Conservation (phyloP, 2,797 vertebrate genomes). For the Yasuhikotakia modesta region DNA sequence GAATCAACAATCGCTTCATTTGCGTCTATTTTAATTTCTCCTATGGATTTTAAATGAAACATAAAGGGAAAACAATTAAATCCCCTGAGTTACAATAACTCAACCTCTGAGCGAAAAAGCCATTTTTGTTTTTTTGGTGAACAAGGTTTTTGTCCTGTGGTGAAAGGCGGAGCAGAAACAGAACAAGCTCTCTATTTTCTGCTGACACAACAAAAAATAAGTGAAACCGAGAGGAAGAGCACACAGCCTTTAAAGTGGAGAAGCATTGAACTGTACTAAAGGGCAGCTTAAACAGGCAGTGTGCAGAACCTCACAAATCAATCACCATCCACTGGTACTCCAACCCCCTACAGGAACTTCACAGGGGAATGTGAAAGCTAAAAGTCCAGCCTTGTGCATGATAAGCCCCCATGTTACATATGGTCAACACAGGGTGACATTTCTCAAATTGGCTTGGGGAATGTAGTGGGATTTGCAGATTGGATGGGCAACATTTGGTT, state of each 20-base stretch:
- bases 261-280: conserved; percentile 61
- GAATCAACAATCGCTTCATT: neutral
- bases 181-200: conserved; percentile 42
- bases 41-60: neutral
- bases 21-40: neutral
- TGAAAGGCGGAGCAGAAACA: conserved; percentile 21
- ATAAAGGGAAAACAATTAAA: conserved; percentile 43
- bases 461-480: conserved; percentile 69
- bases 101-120: conserved; percentile 7
- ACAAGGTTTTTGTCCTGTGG: conserved; percentile 16
- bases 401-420: conserved; percentile 75
- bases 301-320: conserved; percentile 65
- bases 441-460: conserved; percentile 67
- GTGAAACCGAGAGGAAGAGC: conserved; percentile 35
- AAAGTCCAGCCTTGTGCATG: conserved; percentile 58
- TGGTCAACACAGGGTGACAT: conserved; percentile 75
- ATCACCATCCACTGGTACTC: conserved; percentile 70
- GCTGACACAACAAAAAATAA: conserved; percentile 48
- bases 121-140: neutral
- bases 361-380: conserved; percentile 65
- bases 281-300: conserved; percentile 62
- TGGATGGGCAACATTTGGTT: conserved; percentile 70
- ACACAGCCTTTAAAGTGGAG: conserved; percentile 44
- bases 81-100: neutral
- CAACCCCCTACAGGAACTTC: conserved; percentile 57